Base-by-base conservation (phyloP, 2,113 vertebrate genomes). In the Dicrurus megarhynchus region DNA sequence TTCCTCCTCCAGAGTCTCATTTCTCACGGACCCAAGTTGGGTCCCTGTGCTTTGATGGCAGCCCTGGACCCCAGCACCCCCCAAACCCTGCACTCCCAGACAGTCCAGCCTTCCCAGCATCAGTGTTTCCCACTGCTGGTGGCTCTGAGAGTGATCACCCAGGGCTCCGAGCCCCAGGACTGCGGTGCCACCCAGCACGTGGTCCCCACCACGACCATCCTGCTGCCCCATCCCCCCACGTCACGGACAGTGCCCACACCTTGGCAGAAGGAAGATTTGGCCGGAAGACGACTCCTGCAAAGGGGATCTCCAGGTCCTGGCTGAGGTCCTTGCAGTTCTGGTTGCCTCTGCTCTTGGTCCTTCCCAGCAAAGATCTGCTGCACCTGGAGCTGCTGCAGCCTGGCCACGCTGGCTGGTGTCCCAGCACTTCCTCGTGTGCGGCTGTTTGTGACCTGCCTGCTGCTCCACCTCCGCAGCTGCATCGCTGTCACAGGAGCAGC, bases 381-480 rank as follows among this genome's bases (percentile, higher is more conserved):
- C 71, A 76, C 73, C 65, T 59, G 63, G 81, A 69, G 41, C 87
- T 68, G 53, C 87, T 24, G 64, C 11, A 4, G 42, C 87, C 56
- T 12, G 47, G 75, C 70, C 78, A 27, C 86, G 1, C 69, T 41
- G 78, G 78, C 91, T 20, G 65, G 10, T 65, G 90, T 90, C 81
- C 80, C 64, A 50, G 79, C 24, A 16, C 88, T 97, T 96, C 93
- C 89, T 93, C 11, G 0, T 39, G 81, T 9, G 33, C 50, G 17
- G 73, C 63, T 67, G 37, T 56, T 77, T 74, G 70, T 56, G 97
- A 95, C 84, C 94, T 95, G 92, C 95, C 93, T 90, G 90, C 90
- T 47, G 96, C 96, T 92, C 97, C 96, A 96, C 97, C 96, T 97
- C 95, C 83, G 1, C 84, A 91, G 84, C 78, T 15, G 19, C 75